These are phyloP conservation scores for Vespertilio murinus DNA, from an alignment of 2,797 vertebrate genomes.

Conservation along the genomic window DNA sequence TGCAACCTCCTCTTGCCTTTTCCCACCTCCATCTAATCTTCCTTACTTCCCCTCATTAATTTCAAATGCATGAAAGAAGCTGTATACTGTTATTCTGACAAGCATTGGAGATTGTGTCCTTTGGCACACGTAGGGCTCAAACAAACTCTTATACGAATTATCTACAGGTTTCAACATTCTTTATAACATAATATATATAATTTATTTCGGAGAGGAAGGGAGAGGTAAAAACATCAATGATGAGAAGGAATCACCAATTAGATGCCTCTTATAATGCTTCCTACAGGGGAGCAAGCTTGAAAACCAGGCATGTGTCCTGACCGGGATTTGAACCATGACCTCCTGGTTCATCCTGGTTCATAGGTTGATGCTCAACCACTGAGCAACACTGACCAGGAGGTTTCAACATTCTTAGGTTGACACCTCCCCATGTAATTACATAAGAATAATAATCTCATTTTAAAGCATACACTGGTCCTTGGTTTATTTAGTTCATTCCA, in stretches of 20 bases:
- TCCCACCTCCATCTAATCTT: neutral
- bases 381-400: no score
- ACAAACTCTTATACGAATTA: neutral
- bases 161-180: neutral
- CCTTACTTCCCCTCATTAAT: neutral
- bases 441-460: neutral
- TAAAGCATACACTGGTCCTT: neutral
- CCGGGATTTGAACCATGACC: no score
- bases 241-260: no score
- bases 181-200: no score
- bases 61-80: neutral
- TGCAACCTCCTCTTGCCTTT: neutral
- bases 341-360: no score
- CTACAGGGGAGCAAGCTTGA: no score
- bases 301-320: no score
- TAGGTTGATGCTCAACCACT: no score
- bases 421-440: neutral
- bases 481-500: neutral
- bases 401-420: neutral
- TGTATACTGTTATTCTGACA: neutral
- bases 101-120: neutral
- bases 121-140: neutral
- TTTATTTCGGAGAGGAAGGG: no score
- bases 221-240: no score
- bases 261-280: no score